phyloP scores from a whole-genome alignment of 2,888 invertebrate genomes.

The Eilema sororculum region DNA sequence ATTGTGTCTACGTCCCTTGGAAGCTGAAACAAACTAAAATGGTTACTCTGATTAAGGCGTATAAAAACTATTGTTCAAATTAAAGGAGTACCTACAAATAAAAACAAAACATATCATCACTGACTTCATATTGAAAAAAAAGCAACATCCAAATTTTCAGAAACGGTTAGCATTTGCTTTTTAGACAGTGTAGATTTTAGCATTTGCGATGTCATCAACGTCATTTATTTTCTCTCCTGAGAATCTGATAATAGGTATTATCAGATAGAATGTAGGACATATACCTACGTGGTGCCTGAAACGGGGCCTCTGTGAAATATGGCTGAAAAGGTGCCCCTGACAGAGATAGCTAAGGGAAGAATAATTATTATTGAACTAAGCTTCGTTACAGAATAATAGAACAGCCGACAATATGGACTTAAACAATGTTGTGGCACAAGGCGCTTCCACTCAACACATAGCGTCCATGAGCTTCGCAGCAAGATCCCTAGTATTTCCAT shows the following conservation, averaged over 20 bases:
- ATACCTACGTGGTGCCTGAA: too few relatives aligned
- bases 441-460: constrained; percentile 24
- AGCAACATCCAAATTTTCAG: neutral
- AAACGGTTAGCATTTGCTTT: neutral
- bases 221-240: neutral
- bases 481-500: neutral
- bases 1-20: too few relatives aligned
- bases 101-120: neutral
- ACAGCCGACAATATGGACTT: neutral
- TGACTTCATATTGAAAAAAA: neutral
- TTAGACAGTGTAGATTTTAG: neutral
- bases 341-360: too few relatives aligned
- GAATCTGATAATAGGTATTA: neutral
- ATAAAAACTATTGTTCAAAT: neutral
- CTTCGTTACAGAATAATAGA: neutral
- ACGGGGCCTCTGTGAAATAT: too few relatives aligned
- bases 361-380: neutral
- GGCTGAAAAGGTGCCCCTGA: too few relatives aligned
- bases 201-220: neutral
- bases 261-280: too few relatives aligned
- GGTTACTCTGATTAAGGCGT: too few relatives aligned
- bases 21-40: too few relatives aligned
- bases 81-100: neutral
- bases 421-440: constrained; percentile 25
- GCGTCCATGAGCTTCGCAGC: constrained; percentile 35